Conservation (phyloP, 2,797 vertebrate species). For the Girardinus metallicus region DNA sequence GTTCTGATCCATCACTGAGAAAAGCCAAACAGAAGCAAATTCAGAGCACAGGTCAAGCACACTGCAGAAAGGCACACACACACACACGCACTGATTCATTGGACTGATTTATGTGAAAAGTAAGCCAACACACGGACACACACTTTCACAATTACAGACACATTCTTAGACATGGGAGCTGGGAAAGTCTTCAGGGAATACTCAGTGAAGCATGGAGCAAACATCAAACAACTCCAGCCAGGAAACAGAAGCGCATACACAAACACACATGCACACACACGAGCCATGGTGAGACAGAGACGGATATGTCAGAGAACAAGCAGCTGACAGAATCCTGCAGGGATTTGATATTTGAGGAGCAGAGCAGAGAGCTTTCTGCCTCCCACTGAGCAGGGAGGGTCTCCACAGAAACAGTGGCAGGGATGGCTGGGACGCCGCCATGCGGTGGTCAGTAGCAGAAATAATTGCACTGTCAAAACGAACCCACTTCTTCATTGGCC, state of each 20-base stretch:
- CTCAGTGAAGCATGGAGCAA: slow-evolving; percentile 27
- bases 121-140: background rate
- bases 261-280: background rate
- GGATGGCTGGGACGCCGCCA: background rate
- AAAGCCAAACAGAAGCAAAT: background rate
- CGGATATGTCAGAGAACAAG: slow-evolving; percentile 1
- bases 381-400: background rate
- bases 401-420: background rate
- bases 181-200: slow-evolving; percentile 28
- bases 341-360: slow-evolving; percentile 21
- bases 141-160: background rate
- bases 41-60: background rate
- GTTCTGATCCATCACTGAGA: background rate
- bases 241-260: background rate
- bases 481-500: background rate
- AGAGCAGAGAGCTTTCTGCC: slow-evolving; percentile 8
- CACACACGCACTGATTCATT: background rate
- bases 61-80: background rate
- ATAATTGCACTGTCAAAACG: background rate
- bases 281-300: background rate
- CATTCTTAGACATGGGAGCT: slow-evolving; percentile 7
- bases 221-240: slow-evolving; percentile 30
- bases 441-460: background rate
- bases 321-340: slow-evolving; percentile 14
- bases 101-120: background rate